Evolutionary conservation across 2,113 vertebrate genomes (phyloP), one percentile per base, ranked within the genome.

Genomic region (Acrocephalus arundinaceus): DNA sequence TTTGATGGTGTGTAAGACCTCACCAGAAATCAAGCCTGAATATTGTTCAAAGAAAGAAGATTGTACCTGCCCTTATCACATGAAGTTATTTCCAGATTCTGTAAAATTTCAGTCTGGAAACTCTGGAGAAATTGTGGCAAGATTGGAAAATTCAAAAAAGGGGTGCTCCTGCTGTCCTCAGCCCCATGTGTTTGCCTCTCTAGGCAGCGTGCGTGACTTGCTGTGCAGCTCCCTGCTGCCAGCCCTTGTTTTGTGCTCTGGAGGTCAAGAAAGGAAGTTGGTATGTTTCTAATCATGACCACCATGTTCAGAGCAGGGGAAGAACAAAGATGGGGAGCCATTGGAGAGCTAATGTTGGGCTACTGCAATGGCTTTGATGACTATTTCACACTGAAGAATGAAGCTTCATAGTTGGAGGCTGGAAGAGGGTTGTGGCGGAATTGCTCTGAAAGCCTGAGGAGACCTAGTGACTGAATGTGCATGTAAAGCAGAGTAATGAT

Each of bases 401-500:
- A 65, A 73, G 4, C 37, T 37, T 74, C 51, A 14, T 2, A 74
- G 80, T 21, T 75, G 70, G 35, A 55, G 89, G 77, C 31, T 74
- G 43, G 55, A 81, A 81, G 31, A 21, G 20, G 11, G 8, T 13
- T 41, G 28, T 73, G 71, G 31, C 3, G 13, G 79, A 94, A 81
- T 65, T 90, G 49, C 52, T 89, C 54, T 59, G 88, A 87, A 92
- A 92, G 88, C 68, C 76, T 68, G 57, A 57, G 73, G 45, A 95
- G 88, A 86, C 73, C 93, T 72, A 78, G 68, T 75, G 65, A 58
- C 76, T 93, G 79, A 75, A 37, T 2, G 10, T 0, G 3, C 79
- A 46, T 75, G 61, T 92, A 65, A 94, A 97, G 90, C 37, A 86
- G 80, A 85, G 65, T 57, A 73, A 77, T 68, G 81, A 61, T 95